Conservation (phyloP, 2,113 vertebrate species). For the Triplophysa siluroides region DNA sequence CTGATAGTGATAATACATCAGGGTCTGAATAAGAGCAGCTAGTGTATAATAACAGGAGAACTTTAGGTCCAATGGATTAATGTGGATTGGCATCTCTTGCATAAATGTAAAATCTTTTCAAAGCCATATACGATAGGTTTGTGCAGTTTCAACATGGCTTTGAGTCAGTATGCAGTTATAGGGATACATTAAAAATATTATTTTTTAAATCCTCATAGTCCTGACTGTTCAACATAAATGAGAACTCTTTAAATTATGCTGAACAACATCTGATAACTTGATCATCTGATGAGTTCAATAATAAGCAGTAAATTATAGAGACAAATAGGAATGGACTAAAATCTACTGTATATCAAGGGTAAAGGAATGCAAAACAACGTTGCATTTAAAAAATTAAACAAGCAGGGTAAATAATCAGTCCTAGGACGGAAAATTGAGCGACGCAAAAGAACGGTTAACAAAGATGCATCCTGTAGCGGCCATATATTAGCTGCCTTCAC, state of each 20-base stretch:
- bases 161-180: background rate
- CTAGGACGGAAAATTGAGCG: background rate
- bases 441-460: background rate
- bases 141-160: constrained; percentile 19
- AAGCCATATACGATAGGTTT: constrained; percentile 7
- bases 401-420: background rate
- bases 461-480: constrained; percentile 10
- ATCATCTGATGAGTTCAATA: constrained; percentile 30
- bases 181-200: constrained; percentile 1
- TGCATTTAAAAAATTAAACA: background rate
- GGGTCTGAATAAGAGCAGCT: constrained; percentile 28
- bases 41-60: constrained; percentile 1
- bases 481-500: constrained; percentile 12
- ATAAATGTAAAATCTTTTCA: background rate
- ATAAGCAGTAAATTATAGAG: constrained; percentile 45
- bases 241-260: constrained; percentile 28
- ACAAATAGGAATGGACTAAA: constrained; percentile 62
- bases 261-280: constrained; percentile 5
- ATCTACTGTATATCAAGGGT: constrained; percentile 41
- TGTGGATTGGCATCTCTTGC: constrained; percentile 6
- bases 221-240: constrained; percentile 16
- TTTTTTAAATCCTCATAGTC: constrained; percentile 1
- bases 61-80: background rate
- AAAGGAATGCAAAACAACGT: constrained; percentile 31
- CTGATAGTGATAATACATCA: constrained; percentile 1